phyloP scores from a whole-genome alignment of 2,888 invertebrate genomes.

The Eilema depressum region DNA sequence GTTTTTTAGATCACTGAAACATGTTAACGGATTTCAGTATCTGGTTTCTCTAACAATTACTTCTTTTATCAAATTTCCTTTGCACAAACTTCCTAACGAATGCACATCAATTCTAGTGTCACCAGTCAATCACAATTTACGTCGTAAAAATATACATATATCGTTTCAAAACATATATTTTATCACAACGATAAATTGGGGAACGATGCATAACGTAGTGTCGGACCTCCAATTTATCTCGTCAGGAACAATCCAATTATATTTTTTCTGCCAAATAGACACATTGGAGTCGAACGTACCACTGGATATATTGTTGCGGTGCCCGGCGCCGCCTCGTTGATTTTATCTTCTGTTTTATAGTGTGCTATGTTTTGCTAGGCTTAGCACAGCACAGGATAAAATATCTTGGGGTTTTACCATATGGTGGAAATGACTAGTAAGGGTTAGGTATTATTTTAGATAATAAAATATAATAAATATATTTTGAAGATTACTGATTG shows the following conservation, averaged over 20 bases:
- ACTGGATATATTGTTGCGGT: conserved; percentile 64
- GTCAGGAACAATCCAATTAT: conserved; percentile 80
- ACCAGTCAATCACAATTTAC: neutral
- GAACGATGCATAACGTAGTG: conserved; percentile 61
- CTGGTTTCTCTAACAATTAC: neutral
- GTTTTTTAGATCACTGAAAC: too few species aligned
- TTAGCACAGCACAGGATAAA: conserved; percentile 31
- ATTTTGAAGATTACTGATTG: too few species aligned
- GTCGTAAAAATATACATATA: conserved; percentile 4
- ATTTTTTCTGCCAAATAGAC: conserved; percentile 78
- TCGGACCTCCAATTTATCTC: conserved; percentile 74
- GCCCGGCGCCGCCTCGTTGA: conserved; percentile 48
- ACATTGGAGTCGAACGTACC: conserved; percentile 59
- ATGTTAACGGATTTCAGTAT: neutral
- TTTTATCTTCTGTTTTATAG: conserved; percentile 54
- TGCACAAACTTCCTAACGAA: neutral
- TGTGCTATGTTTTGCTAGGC: conserved; percentile 37
- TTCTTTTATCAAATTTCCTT: neutral
- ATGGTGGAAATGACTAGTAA: neutral
- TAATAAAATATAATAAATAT: too few species aligned
- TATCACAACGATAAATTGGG: conserved; percentile 63
- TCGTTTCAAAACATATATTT: conserved; percentile 52
- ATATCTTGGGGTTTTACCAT: neutral
- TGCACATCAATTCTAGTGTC: neutral
- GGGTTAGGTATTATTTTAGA: too few species aligned